These are phyloP conservation scores for Sylvia borin DNA, from an alignment of 2,797 vertebrate species.

Conservation along the genomic window DNA sequence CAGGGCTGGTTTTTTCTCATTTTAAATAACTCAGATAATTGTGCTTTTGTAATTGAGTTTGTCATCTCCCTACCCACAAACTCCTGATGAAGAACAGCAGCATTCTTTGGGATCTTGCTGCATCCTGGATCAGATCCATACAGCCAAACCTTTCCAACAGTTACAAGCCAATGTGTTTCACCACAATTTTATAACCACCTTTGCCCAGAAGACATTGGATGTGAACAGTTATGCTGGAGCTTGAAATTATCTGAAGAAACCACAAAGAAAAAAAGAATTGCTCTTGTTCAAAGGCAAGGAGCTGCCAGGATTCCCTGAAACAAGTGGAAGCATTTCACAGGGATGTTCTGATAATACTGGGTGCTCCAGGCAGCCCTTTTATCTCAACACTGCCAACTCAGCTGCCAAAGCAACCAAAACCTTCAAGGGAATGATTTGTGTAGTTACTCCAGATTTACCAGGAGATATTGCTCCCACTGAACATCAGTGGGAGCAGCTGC, in stretches of 20 bases:
- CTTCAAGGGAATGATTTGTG: background rate
- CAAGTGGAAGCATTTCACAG: slow-evolving; percentile 36
- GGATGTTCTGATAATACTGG: background rate
- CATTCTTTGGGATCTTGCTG: background rate
- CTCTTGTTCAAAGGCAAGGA: slow-evolving; percentile 27
- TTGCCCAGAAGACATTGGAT: background rate
- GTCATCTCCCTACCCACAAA: background rate
- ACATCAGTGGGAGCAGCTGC: background rate
- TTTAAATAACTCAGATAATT: background rate
- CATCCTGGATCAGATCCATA: background rate
- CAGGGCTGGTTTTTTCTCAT: background rate
- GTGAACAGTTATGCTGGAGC: background rate
- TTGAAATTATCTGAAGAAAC: slow-evolving; percentile 26
- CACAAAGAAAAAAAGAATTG: background rate
- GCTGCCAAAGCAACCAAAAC: slow-evolving; percentile 5
- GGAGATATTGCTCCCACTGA: background rate
- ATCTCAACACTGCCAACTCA: background rate
- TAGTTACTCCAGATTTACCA: background rate
- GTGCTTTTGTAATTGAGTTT: background rate
- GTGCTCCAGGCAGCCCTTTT: slow-evolving; percentile 57
- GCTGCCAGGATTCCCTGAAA: slow-evolving; percentile 29
- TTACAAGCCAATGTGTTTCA: background rate
- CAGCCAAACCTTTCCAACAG: background rate
- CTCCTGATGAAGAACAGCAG: background rate
- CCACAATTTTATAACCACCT: background rate